Base-by-base conservation (phyloP, 64 coral and sea anemone species). In the Stichodactyla mertensii region DNA sequence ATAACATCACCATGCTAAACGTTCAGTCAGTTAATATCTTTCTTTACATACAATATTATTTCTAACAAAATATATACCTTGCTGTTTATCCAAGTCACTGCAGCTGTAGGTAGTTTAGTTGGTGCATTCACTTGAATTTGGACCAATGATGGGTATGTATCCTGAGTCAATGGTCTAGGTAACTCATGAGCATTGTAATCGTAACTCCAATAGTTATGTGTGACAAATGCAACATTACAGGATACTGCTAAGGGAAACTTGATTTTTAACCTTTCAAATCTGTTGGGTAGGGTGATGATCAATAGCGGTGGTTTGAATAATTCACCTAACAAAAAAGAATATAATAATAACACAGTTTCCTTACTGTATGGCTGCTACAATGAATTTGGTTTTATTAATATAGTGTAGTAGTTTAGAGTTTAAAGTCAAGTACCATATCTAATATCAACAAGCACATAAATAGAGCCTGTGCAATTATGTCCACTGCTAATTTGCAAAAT, bases 211-310 rank as follows among this genome's bases (percentile, higher is more conserved):
- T 28, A 11, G 69, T 74, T 74, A 26, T 10, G 7, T 74, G 69
- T 28, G 62, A 66, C 62, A 66, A 22, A 66, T 66, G 62, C 62
- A 74, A 74, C 69, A 74, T 74, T 74, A 74, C 69, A 74, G 69
- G 69, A 31, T 12, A 74, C 69, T 74, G 36, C 3, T 45, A 45
- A 74, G 22, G 6, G 69, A 74, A 31, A 74, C 69, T 28, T 26
- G 22, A 74, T n/a, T 26, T 74, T 31, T 45, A 2, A 45, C 24
- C 24, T 23, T 74, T 74, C 24, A 74, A 74, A 31, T 74, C 69
- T 74, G 26, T 13, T 74, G 24, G 69, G 69, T 16, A n/a, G 62
- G 69, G n/a, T 31, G 69, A 10, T 74, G 69, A 23, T 74, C 69
- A 74, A 74, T 74, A 74, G 69, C 27, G 64, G 18, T 22, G n/a